Conservation (phyloP, 2,797 vertebrate species). For the Clarias laeviceps region DNA sequence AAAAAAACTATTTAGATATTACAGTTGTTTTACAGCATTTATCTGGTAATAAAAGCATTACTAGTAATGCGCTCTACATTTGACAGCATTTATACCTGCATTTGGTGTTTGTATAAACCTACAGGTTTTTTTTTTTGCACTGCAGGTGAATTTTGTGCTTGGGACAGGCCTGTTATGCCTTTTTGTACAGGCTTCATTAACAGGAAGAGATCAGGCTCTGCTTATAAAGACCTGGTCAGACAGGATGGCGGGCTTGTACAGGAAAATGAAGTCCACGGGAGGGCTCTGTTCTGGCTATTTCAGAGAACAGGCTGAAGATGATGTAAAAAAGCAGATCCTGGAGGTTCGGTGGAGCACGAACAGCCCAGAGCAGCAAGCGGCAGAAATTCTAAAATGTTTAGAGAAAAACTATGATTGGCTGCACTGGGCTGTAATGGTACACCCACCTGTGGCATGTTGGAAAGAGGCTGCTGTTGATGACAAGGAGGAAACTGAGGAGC, state of each 20-base stretch:
- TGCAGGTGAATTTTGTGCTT: constrained; percentile 73
- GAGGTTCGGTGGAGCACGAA: constrained; percentile 56
- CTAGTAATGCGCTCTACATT: not conserved
- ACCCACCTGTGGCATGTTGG: constrained; percentile 53
- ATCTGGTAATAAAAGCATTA: not conserved
- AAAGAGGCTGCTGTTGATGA: constrained; percentile 53
- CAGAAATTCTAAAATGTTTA: constrained; percentile 65
- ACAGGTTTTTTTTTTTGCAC: not conserved
- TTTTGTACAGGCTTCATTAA: constrained; percentile 71
- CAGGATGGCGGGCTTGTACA: constrained; percentile 70
- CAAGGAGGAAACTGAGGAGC: constrained; percentile 23
- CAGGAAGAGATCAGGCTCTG: constrained; percentile 69
- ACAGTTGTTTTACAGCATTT: not conserved
- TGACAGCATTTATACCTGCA: not conserved
- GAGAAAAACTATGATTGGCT: constrained; percentile 78
- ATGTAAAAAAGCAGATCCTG: constrained; percentile 64
- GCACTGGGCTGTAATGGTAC: constrained; percentile 77
- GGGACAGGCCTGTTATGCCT: constrained; percentile 75
- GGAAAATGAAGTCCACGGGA: constrained; percentile 70
- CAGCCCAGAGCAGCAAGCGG: constrained; percentile 64
- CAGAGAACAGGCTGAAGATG: constrained; percentile 70
- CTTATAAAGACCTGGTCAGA: constrained; percentile 74
- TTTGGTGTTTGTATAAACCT: not conserved
- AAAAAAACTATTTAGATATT: not conserved
- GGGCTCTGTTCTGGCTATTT: constrained; percentile 72